These are phyloP conservation scores for Ormyrus rosae DNA, from an alignment of 2,888 invertebrate genomes.

Conservation along the genomic window DNA sequence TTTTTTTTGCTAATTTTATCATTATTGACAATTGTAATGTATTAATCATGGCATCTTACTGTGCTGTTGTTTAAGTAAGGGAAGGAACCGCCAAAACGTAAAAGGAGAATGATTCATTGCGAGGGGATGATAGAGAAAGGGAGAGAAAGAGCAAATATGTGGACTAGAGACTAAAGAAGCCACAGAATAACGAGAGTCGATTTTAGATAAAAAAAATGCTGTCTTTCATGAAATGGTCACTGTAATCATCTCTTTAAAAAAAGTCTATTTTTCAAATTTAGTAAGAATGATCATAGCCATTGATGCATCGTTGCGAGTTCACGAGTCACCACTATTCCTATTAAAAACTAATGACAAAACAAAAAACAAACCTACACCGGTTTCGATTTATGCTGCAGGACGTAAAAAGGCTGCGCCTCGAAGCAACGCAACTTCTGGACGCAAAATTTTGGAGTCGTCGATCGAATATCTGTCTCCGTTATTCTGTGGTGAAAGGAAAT, in stretches of 20 bases:
- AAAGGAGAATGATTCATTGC: constrained; percentile 56
- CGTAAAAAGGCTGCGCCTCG: constrained; percentile 73
- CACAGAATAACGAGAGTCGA: constrained; percentile 74
- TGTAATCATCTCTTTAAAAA: constrained; percentile 61
- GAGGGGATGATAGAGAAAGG: constrained; percentile 55
- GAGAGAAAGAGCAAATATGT: constrained; percentile 40
- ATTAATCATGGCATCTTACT: constrained; percentile 39
- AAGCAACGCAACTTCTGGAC: constrained; percentile 48
- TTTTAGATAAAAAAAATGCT: constrained; percentile 22
- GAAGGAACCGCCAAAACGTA: constrained; percentile 51
- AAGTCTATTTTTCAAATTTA: constrained; percentile 13
- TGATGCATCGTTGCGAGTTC: constrained; percentile 71
- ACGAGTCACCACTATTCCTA: constrained; percentile 28
- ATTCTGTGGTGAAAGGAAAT: constrained; percentile 71
- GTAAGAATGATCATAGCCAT: constrained; percentile 70
- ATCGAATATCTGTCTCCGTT: constrained; percentile 67
- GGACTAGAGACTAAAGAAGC: constrained; percentile 60
- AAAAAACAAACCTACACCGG: constrained; percentile 61
- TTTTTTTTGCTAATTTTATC: constrained; percentile 40
- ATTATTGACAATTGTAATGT: constrained; percentile 46
- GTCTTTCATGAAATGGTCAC: constrained; percentile 75
- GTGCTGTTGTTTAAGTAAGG: constrained; percentile 40
- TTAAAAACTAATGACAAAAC: constrained; percentile 59
- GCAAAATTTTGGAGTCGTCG: constrained; percentile 43
- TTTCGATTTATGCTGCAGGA: constrained; percentile 74